Evolutionary conservation across 2,797 vertebrate genomes (phyloP).

Genomic region (Periparus ater): DNA sequence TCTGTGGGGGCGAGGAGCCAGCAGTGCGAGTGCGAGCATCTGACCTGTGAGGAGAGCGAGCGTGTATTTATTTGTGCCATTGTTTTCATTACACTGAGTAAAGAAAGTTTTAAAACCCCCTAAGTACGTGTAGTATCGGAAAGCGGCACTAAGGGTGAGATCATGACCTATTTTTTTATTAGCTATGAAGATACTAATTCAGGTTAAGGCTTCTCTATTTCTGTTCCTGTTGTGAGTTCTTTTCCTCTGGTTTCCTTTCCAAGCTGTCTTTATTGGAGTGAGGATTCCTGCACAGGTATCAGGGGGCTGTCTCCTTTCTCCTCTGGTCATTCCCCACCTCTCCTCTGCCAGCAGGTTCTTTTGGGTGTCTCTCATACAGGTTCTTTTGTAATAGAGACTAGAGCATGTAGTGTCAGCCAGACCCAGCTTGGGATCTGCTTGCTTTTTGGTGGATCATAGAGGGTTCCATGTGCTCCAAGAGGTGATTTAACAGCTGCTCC

Average conservation of each 20-base stretch:
- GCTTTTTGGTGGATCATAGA: not conserved
- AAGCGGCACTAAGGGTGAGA: slow-evolving; percentile 70
- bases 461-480: not conserved
- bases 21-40: slow-evolving; percentile 6
- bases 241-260: not conserved
- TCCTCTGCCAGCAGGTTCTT: not conserved
- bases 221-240: slow-evolving; percentile 6
- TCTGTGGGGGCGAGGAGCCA: slow-evolving; percentile 27
- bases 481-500: not conserved
- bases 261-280: not conserved
- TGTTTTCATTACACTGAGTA: slow-evolving; percentile 68
- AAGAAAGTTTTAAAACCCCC: slow-evolving; percentile 58
- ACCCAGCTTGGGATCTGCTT: not conserved
- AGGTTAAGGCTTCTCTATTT: slow-evolving; percentile 66
- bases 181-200: slow-evolving; percentile 71
- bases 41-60: slow-evolving; percentile 46
- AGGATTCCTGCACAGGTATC: not conserved
- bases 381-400: not conserved
- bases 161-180: slow-evolving; percentile 70
- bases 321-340: not conserved
- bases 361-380: not conserved
- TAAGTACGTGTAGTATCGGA: slow-evolving; percentile 19
- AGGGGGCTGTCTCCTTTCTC: not conserved
- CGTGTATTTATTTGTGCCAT: slow-evolving; percentile 74
- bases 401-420: rapidly evolving